A percentile compares a stretch with the other conserved stretches of the same genome.
Conservation (phyloP, 1,140 invertebrate genomes). For the Nephotettix cincticeps region DNA sequence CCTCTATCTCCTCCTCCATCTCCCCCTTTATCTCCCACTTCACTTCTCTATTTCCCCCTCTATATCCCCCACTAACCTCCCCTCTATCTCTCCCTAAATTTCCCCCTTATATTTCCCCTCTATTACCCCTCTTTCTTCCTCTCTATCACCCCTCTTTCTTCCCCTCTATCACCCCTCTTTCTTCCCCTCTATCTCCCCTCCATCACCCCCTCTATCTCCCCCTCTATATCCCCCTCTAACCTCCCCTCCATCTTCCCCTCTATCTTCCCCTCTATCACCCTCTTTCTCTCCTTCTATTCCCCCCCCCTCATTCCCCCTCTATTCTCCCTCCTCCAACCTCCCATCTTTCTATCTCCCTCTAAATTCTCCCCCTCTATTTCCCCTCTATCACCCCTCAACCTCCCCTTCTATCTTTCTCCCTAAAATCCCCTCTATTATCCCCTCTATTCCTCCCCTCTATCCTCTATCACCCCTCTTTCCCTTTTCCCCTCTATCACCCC, state of each 20-base stretch:
- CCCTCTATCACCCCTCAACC: neutral
- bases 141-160: neutral
- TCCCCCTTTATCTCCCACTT: neutral
- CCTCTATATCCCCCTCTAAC: too few relatives aligned
- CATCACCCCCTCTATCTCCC: too few relatives aligned
- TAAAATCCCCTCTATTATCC: neutral
- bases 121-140: neutral
- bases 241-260: too few relatives aligned
- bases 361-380: neutral
- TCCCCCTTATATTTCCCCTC: neutral
- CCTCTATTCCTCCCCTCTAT: neutral
- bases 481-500: too few relatives aligned
- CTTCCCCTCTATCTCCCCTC: neutral
- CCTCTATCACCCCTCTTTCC: neutral
- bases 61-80: too few relatives aligned
- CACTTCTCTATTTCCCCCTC: too few relatives aligned
- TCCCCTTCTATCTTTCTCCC: neutral
- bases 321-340: neutral
- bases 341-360: neutral
- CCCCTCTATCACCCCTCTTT: too few relatives aligned
- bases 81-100: too few relatives aligned
- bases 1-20: neutral
- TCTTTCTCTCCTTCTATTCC: too few relatives aligned
- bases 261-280: too few relatives aligned
- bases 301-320: neutral